These are phyloP conservation scores for Pomacea maculata DNA, from an alignment of 1,140 invertebrate genomes.

Conservation along the genomic window DNA sequence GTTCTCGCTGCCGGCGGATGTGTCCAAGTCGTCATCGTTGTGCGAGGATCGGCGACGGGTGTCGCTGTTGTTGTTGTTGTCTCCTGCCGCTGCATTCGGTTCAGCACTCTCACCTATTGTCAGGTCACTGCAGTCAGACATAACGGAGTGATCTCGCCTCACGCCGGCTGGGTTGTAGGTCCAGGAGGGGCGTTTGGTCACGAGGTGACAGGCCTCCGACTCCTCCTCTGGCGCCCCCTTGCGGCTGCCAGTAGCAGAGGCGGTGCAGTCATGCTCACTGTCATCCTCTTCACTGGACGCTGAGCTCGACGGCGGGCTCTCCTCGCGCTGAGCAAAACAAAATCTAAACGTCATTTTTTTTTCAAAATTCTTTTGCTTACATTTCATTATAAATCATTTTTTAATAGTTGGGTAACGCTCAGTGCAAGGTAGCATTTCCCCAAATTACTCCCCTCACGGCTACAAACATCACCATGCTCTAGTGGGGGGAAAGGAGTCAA, in stretches of 20 bases:
- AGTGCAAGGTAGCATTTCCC: too few species aligned
- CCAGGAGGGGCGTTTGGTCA: constrained; percentile 4
- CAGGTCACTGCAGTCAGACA: constrained; percentile 17
- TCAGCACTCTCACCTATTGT: neutral
- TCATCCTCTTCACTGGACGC: neutral
- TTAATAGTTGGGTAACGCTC: too few species aligned
- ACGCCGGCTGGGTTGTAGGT: constrained; percentile 16
- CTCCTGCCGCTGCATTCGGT: neutral
- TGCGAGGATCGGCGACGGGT: neutral
- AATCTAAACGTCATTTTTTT: too few species aligned
- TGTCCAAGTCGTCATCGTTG: neutral
- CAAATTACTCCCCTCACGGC: too few species aligned
- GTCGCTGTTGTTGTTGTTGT: constrained; percentile 2
- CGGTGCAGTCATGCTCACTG: constrained; percentile 13
- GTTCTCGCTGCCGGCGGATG: too few species aligned
- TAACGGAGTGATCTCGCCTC: constrained; percentile 5
- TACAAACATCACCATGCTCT: too few species aligned
- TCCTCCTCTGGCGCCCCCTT: neutral
- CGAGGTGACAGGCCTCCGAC: neutral
- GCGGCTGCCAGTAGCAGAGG: neutral
- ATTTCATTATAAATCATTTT: too few species aligned
- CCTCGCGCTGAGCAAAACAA: constrained; percentile 7
- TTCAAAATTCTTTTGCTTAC: too few species aligned
- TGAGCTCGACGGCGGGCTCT: constrained; percentile 10
- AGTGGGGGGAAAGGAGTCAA: too few species aligned